Base-by-base conservation (phyloP, 2,888 invertebrate genomes). In the Lordiphosa fenestrarum region DNA sequence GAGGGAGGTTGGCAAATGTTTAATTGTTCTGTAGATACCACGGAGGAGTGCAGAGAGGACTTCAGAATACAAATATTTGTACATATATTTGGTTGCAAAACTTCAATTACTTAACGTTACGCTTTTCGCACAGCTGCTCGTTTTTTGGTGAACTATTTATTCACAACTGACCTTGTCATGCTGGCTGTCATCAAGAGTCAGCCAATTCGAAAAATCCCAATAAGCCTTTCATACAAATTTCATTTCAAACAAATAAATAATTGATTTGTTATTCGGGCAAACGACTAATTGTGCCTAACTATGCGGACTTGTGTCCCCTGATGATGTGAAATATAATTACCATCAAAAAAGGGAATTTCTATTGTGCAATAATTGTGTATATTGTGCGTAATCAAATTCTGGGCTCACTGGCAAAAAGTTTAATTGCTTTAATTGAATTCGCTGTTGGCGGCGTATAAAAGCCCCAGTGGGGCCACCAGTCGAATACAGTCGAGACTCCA, bases 371-470 rank as follows among this genome's bases (percentile, higher is more conserved):
- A 73, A 82, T 71, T 73, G 69, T 60, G 37, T 38, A 58, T 46
- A 77, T 73, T 82, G 74, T 77, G 83, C 71, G 69, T 82, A 82
- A 76, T 76, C 66, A 82, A 71, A 77, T 77, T 56, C 7, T 38
- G 49, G 30, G 50, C 53, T 64, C 55, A 58, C 46, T 42, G 12
- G 48, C 49, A 67, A 67, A 67, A 67, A 64, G 50, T 63, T 52
- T 67, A 83, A 85, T 85, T 83, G 76, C 67, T 59, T 52, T 70
- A 78, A 78, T 83, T 70, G 64, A 62, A 57, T 48, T 70, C 57
- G 48, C 51, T n/a, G 36, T 58, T 10, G 50, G 19, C 56, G 35
- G 38, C 21, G 21, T 69, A 78, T 78, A 78, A 75, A 82, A 71
- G 39, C 21, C 3, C 49, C 60, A 4, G n/a, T 6, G 21, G 25